Conservation (phyloP, 2,888 invertebrate genomes). For the Lordiphosa fenestrarum region DNA sequence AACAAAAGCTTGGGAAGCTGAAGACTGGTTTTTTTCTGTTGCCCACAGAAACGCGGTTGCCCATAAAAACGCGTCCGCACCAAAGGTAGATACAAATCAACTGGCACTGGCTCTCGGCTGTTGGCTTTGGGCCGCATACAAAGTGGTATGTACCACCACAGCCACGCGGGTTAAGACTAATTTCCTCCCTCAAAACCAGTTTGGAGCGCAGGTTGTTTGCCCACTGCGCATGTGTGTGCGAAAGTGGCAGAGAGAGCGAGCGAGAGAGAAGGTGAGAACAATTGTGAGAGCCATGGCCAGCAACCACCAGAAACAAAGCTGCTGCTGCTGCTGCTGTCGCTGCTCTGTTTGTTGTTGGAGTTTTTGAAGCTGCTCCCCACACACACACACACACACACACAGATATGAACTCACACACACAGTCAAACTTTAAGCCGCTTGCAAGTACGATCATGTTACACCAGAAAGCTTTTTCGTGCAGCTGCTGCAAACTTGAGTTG, state of each 20-base stretch:
- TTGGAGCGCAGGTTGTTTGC: conserved; percentile 64
- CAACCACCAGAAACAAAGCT: conserved; percentile 27
- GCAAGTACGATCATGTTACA: conserved; percentile 11
- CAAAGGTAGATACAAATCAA: conserved; percentile 76
- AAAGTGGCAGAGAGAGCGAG: conserved; percentile 1
- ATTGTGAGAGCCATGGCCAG: conserved; percentile 16
- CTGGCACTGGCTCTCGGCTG: conserved; percentile 55
- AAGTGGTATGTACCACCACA: conserved; percentile 56
- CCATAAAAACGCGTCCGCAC: conserved; percentile 72
- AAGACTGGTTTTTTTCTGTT: conserved; percentile 60
- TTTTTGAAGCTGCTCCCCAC: conserved; percentile 1
- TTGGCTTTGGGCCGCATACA: conserved; percentile 38
- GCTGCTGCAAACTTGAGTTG: too few species aligned
- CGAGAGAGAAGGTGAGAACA: conserved; percentile 3
- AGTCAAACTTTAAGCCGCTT: conserved; percentile 2
- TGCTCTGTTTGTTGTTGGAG: conserved; percentile 16
- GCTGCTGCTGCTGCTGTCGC: conserved; percentile 6
- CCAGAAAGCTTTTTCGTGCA: background rate
- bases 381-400: background rate
- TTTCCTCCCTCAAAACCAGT: conserved; percentile 76
- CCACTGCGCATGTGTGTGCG: conserved; percentile 60
- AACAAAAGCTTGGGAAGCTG: conserved; percentile 18
- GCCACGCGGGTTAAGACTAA: conserved; percentile 29
- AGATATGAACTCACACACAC: background rate
- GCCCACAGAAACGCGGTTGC: conserved; percentile 58